Base-by-base conservation (phyloP, 2,888 invertebrate genomes). In the Leptodirus hochenwartii region DNA sequence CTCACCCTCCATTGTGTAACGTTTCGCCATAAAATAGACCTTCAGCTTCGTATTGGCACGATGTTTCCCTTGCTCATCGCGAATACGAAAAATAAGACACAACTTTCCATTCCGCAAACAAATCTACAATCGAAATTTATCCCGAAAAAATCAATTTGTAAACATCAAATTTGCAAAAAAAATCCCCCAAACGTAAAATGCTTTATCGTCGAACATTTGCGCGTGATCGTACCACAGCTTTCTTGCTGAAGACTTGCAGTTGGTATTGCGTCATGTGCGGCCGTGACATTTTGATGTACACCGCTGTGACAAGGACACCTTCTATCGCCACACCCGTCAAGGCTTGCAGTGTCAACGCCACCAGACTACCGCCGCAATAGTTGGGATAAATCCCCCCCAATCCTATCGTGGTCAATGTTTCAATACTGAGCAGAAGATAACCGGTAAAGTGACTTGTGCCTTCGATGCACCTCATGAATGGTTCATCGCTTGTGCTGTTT, bases 1-100 rank as follows among this genome's bases (percentile, higher is more conserved):
- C 51, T 81, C 80, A 17, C 42, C 42, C n/a, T 40, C 37, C 1
- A 79, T 79, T 54, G 80, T 80, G 10, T 32, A 38, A 27, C 66
- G 49, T 4, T 69, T 64, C 57, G 73, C 54, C 32, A 72, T 61
- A 39, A 70, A 11, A 13, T 24, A 53, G 1, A 80, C 75, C 14
- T 75, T 64, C 27, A 85, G 68, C 44, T 70, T 71, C 27, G 84
- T 81, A 15, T 45, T 46, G 12, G 47, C 45, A 41, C 47, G 47
- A 23, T 49, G 46, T 32, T 45, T 44, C 41, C 70, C 64, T 25
- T 75, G 56, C 37, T 77, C 66, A 50, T 88, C 87, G 47, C 79
- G 79, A 2, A 85, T 73, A 1, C 85, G 61, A 48, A 85, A 78
- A 47, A 81, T 67, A 11, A 88, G 62, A 41, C 78, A 77, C 17